A percentile compares a stretch with the other conserved stretches of the same genome.
These are phyloP conservation scores for Villa cingulata DNA, from an alignment of 2,888 invertebrate genomes.

Conservation along the genomic window DNA sequence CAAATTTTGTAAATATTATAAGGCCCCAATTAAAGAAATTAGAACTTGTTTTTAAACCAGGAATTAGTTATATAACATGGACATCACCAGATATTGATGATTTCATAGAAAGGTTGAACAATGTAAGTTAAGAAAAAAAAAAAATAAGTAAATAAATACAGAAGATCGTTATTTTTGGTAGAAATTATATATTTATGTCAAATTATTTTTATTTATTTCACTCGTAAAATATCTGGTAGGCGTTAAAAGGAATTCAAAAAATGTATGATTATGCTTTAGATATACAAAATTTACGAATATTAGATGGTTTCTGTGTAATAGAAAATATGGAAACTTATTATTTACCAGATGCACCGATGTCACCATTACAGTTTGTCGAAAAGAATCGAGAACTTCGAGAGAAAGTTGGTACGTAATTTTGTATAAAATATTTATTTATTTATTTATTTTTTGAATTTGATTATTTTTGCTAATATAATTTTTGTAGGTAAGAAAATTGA, in stretches of 20 bases:
- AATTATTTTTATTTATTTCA: too few species aligned
- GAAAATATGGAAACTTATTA: slow-evolving; percentile 47
- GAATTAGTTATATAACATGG: slow-evolving; percentile 67
- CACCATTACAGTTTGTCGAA: slow-evolving; percentile 46
- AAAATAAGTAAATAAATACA: too few species aligned
- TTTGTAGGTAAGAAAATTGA: slow-evolving; percentile 38
- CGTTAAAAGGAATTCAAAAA: slow-evolving; percentile 20
- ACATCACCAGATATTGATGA: slow-evolving; percentile 49
- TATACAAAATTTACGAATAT: slow-evolving; percentile 62
- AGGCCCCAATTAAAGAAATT: slow-evolving; percentile 51
- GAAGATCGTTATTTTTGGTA: too few species aligned
- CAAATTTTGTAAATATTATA: slow-evolving; percentile 54
- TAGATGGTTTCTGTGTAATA: slow-evolving; percentile 51
- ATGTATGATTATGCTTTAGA: slow-evolving; percentile 43
- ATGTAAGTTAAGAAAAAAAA: too few species aligned
- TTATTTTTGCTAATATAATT: background rate
- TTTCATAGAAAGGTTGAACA: slow-evolving; percentile 36
- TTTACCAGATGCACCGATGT: slow-evolving; percentile 47
- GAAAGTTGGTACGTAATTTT: background rate
- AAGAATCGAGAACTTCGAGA: slow-evolving; percentile 29
- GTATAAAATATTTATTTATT: too few species aligned
- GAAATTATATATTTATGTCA: too few species aligned
- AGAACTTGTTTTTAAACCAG: slow-evolving; percentile 59
- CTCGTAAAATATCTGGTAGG: slow-evolving; percentile 14
- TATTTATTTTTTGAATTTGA: background rate